Base-by-base conservation (phyloP, 2,888 invertebrate species). In the Dichetophora obliterata region DNA sequence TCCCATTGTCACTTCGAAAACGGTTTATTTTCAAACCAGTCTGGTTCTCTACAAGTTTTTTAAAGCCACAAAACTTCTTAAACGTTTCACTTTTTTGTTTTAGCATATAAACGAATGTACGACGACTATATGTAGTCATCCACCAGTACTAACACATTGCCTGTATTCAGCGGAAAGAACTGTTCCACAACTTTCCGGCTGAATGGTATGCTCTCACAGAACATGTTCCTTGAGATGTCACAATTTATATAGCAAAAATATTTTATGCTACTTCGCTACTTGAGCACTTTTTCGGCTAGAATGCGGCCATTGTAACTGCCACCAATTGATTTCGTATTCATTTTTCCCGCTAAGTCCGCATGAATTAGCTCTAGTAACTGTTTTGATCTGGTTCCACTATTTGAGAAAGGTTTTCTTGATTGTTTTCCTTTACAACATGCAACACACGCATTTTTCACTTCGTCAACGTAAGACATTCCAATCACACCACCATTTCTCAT, bases 81-180 rank as follows among this genome's bases (percentile, higher is more conserved):
- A 61, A 61, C n/a, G 61, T 24, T 37, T 66, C 65, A 66, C 34
- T n/a, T 66, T 24, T 66, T 6, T 34, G 65, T 22, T 66, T 66
- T n/a, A 66, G 24, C 43, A 66, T 31, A 22, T 66, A 66, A 6
- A 66, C 65, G 31, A 66, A 66, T 11, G 37, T 27, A n/a, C 2
- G 16, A 14, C 43, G 65, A 22, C 43, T 66, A 11, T 31, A n/a
- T n/a, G n/a, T n/a, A 66, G 31, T 19, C 65, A 37, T 66, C 65
- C n/a, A 66, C 65, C 5, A 66, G 65, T 34, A 66, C 37, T 66
- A 37, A 37, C 16, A 27, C 24, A 24, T 43, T n/a, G n/a, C n/a
- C n/a, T n/a, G n/a, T n/a, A n/a, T n/a, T n/a, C n/a, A n/a, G n/a
- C n/a, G n/a, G n/a, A n/a, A n/a, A n/a, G n/a, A n/a, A n/a, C n/a